phyloP scores from a whole-genome alignment of 64 coral and sea anemone species.

The Anthopleura sola region DNA sequence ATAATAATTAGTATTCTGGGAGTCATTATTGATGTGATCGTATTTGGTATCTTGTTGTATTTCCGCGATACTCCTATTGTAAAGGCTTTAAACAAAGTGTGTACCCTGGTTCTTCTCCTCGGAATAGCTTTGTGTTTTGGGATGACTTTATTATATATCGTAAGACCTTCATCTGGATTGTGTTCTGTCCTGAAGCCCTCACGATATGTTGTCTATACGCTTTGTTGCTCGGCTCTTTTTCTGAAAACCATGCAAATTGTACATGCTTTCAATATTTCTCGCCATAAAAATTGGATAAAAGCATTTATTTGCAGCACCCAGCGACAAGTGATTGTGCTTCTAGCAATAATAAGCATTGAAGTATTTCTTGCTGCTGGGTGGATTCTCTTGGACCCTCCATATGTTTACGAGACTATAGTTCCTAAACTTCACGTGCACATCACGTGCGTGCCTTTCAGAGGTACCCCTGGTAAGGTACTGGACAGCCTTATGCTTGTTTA shows the following conservation, averaged over 20 bases:
- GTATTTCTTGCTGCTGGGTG: not conserved
- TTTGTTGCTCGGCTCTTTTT: constrained; percentile 36
- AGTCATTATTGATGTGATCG: not conserved
- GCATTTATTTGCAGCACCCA: not conserved
- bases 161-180: constrained; percentile 16
- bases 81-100: constrained; percentile 33
- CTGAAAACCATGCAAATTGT: constrained; percentile 44
- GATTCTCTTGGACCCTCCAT: constrained; percentile 42
- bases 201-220: constrained; percentile 30
- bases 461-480: not conserved
- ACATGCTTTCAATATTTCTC: constrained; percentile 27
- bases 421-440: constrained; percentile 23
- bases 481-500: not conserved
- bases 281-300: not conserved
- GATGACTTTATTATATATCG: constrained; percentile 19
- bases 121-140: constrained; percentile 30
- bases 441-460: constrained; percentile 22
- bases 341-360: not conserved
- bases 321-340: constrained; percentile 3
- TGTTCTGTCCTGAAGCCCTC: constrained; percentile 15
- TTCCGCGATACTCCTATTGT: constrained; percentile 48
- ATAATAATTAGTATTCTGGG: not conserved
- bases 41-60: not conserved
- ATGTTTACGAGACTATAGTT: not conserved
- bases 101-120: constrained; percentile 32